Base-by-base conservation (phyloP, 1,140 invertebrate genomes). In the Conus ventricosus region DNA sequence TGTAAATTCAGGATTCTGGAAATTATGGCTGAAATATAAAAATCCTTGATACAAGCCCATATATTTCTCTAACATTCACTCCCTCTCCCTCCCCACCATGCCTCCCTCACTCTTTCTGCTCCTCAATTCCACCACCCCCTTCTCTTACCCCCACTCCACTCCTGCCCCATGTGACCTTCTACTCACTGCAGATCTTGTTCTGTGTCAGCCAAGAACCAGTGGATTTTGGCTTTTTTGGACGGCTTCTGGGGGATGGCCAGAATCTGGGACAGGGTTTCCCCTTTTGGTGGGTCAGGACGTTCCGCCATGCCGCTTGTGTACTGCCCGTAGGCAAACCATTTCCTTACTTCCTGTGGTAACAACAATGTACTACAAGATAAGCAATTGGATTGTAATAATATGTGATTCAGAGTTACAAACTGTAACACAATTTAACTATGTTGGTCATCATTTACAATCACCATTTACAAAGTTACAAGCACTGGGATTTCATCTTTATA, bases 291-390 rank as follows among this genome's bases (percentile, higher is more conserved):
- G 4, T 91, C 60, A n/a, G 93, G 93, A 76, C 91, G 85, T 17
- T 92, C 92, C 23, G 91, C 89, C 89, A 93, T 91, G 11, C 90
- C 91, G 76, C 90, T 75, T 53, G 93, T 93, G 78, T 91, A 92
- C 25, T 92, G 84, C 20, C 93, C 94, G 91, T 90, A 93, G 11
- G 93, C 93, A 93, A 94, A 94, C 67, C 91, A 92, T 89, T 94
- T 94, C 54, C 90, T 89, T 8, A 94, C 94, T 88, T 94, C 92
- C 93, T 94, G 82, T 5, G 55, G 17, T 17, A 67, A 20, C n/a
- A n/a, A 67, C 6, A 71, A 53, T 11, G 57, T 51, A 13, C 10
- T 85, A 15, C 27, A 39, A 8, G 6, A 25, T 15, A 0, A 23
- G 10, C n/a, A 23, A 5, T 8, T 17, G 10, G 4, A 17, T n/a